These are phyloP conservation scores for Syngnathus floridae DNA, from an alignment of 2,113 vertebrate species.

Conservation along the genomic window DNA sequence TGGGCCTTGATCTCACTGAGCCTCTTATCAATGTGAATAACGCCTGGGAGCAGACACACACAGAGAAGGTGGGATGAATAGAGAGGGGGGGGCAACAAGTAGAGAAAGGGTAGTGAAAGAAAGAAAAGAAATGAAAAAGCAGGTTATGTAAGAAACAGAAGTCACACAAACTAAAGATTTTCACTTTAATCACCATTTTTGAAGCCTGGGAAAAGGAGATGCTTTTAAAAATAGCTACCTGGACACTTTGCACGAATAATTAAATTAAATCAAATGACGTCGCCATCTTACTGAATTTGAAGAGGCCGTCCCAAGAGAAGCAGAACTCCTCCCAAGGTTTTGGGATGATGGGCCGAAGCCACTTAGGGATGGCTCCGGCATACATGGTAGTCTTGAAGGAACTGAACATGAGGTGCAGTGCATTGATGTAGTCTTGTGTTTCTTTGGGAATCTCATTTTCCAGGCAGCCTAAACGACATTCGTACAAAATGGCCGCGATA, in stretches of 20 bases:
- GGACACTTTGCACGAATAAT: too few relatives aligned
- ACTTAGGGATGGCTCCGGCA: constrained; percentile 86
- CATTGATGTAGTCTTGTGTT: constrained; percentile 82
- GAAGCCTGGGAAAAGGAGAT: background rate
- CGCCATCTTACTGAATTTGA: constrained; percentile 83
- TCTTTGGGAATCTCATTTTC: constrained; percentile 73
- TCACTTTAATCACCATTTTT: background rate
- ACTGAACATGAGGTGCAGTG: constrained; percentile 89
- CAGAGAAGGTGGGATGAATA: constrained; percentile 24
- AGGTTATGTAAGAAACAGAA: constrained; percentile 43
- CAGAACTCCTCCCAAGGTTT: constrained; percentile 93
- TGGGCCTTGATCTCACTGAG: constrained; percentile 73
- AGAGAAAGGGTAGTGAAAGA: background rate
- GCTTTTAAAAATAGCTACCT: background rate
- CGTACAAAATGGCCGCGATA: constrained; percentile 82
- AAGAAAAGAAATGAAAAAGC: constrained; percentile 8
- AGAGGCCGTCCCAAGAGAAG: constrained; percentile 90
- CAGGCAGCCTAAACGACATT: constrained; percentile 83
- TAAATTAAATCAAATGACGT: background rate
- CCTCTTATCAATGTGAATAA: constrained; percentile 80
- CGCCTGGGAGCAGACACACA: constrained; percentile 68
- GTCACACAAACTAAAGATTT: constrained; percentile 36
- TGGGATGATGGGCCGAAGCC: constrained; percentile 83
- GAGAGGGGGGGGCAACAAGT: background rate
- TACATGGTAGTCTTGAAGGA: constrained; percentile 96